phyloP scores from a whole-genome alignment of 1,140 invertebrate genomes.

The Habropoda laboriosa region DNA sequence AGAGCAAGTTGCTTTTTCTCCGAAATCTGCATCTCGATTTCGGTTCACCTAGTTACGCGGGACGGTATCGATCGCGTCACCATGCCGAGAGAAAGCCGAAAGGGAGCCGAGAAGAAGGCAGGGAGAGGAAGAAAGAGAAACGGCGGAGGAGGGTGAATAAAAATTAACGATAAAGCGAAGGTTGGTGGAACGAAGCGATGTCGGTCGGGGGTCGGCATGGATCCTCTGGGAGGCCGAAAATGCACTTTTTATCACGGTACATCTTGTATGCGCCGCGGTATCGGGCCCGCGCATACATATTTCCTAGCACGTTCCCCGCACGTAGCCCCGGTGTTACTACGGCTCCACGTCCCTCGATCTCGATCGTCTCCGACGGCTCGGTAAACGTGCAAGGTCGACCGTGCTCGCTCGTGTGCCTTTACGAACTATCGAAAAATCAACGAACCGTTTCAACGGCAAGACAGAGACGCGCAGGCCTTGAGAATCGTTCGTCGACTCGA shows the following conservation, averaged over 20 bases:
- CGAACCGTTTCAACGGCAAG: constrained; percentile 25
- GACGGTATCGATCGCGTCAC: constrained; percentile 15
- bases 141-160: background rate
- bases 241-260: constrained; percentile 72
- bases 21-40: background rate
- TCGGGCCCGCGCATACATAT: constrained; percentile 67
- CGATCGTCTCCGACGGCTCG: constrained; percentile 47
- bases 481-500: background rate
- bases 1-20: background rate
- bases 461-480: background rate
- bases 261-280: constrained; percentile 68
- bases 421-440: constrained; percentile 39
- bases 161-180: constrained; percentile 31
- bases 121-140: background rate
- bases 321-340: constrained; percentile 50
- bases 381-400: constrained; percentile 58
- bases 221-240: constrained; percentile 64
- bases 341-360: constrained; percentile 39
- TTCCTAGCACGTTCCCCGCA: constrained; percentile 67
- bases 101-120: no score
- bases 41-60: background rate
- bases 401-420: constrained; percentile 9
- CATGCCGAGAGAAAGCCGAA: background rate
- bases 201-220: background rate
- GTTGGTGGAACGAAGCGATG: background rate